A percentile compares a stretch with the other conserved stretches of the same genome.
These are phyloP conservation scores for Mellilla xanthometata DNA, from an alignment of 2,888 invertebrate species.

Conservation along the genomic window DNA sequence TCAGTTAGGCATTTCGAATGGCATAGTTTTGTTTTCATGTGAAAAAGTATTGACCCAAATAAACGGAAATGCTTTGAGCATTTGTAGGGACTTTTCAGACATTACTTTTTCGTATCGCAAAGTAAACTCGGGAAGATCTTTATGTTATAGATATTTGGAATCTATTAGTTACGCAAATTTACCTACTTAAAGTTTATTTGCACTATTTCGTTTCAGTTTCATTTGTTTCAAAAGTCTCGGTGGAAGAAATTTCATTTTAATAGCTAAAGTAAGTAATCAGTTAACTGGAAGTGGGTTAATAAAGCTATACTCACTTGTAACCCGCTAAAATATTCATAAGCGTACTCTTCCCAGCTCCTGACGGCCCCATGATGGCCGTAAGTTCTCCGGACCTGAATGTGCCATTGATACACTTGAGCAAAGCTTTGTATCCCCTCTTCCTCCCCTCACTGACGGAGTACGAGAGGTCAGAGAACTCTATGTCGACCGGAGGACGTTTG, in stretches of 20 bases:
- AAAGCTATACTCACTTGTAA: slow-evolving; percentile 87
- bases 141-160: slow-evolving; percentile 5
- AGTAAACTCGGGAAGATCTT: too few species aligned
- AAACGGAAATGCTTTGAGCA: too few species aligned
- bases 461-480: slow-evolving; percentile 93
- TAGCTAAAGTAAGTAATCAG: too few species aligned
- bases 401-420: slow-evolving; percentile 94
- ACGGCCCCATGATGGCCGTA: slow-evolving; percentile 98
- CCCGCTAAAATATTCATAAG: slow-evolving; percentile 95
- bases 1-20: background rate
- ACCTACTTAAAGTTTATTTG: slow-evolving; percentile 15
- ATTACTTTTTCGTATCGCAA: too few species aligned
- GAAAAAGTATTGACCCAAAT: background rate
- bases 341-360: slow-evolving; percentile 90
- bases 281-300: background rate
- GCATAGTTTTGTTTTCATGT: background rate
- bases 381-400: slow-evolving; percentile 95
- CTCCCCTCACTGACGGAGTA: slow-evolving; percentile 94
- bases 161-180: slow-evolving; percentile 3
- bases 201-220: background rate
- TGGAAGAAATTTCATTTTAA: too few species aligned
- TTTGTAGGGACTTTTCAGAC: too few species aligned
- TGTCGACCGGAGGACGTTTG: slow-evolving; percentile 93
- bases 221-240: too few species aligned
- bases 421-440: slow-evolving; percentile 91